Evolutionary conservation across 2,888 invertebrate genomes (phyloP), one percentile per base, ranked within the genome.

Genomic region (Meteorus colon): DNA sequence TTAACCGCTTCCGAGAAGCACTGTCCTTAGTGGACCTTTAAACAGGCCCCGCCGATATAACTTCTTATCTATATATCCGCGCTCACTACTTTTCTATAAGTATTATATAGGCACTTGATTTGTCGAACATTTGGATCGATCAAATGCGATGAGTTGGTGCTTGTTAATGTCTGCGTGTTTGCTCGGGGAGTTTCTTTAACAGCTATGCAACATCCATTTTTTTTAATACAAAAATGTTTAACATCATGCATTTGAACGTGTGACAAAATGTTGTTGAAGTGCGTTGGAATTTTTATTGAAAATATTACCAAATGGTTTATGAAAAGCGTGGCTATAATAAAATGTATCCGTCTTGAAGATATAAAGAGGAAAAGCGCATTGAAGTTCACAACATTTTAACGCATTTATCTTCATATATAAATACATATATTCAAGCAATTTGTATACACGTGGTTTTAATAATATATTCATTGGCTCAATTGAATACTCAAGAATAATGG

Each of bases 1-100:
- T 24, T 5, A 55, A 37, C 19, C 19, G 48, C 63, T 72, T 72
- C 72, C 55, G 59, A 63, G 72, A 72, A 72, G 14, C n/a, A 70
- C 60, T 72, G 72, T 72, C 72, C 72, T 72, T 72, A 72, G 34
- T 45, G 24, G 45, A 45, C 62, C 63, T 72, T 14, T 60, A 41
- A 19, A 63, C 12, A 68, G 51, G n/a, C 12, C 37, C 41, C 29
- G 3, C n/a, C 48, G 12, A 41, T 12, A 41, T 41, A 16, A 14
- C n/a, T 48, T 48, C 48, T 48, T 48, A 48, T 48, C 48, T 48
- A 48, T 48, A 5, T 16, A n/a, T 16, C n/a, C 16, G 48, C 48
- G n/a, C 48, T 48, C 48, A 48, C 48, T 48, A 48, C 55, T 55
- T 55, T 55, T 55, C 19, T 8, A 19, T 19, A 55, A 55, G 4